These are phyloP conservation scores for Drosophila ezoana DNA, from an alignment of 2,888 invertebrate species.

Conservation along the genomic window DNA sequence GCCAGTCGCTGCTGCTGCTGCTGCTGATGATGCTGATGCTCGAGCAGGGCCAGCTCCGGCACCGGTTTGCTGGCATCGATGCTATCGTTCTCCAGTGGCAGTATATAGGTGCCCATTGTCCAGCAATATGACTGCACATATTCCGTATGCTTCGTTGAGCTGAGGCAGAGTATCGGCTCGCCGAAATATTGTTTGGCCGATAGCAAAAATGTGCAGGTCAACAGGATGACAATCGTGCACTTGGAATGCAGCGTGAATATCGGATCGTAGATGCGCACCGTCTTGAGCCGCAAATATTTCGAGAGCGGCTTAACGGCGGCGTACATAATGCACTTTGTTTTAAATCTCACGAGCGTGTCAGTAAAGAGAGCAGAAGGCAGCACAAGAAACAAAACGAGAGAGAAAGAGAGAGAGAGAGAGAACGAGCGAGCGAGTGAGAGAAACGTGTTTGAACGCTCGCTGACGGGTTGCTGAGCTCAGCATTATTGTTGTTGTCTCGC, in stretches of 20 bases:
- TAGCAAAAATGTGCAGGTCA: constrained; percentile 90
- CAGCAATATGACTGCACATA: constrained; percentile 91
- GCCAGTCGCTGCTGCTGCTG: constrained; percentile 1
- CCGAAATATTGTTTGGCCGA: constrained; percentile 94
- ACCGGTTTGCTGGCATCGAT: constrained; percentile 71
- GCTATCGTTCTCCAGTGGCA: constrained; percentile 38
- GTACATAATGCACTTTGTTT: constrained; percentile 86
- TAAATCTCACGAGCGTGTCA: constrained; percentile 1
- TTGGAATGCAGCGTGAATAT: constrained; percentile 90
- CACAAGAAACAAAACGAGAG: too few species aligned
- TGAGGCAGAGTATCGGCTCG: constrained; percentile 92
- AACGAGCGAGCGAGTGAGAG: constrained; percentile 14
- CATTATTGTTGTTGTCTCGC: constrained; percentile 3
- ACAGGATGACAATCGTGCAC: constrained; percentile 89
- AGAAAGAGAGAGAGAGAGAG: neutral
- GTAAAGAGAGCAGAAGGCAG: neutral
- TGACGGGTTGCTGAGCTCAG: constrained; percentile 2
- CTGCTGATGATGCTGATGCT: too few species aligned
- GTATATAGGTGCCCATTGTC: constrained; percentile 90
- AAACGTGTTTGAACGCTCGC: constrained; percentile 5
- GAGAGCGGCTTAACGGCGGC: constrained; percentile 88
- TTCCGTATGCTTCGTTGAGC: constrained; percentile 86
- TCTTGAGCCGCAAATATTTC: constrained; percentile 87
- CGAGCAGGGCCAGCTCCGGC: neutral
- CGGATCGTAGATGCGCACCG: constrained; percentile 89